These are phyloP conservation scores for Podarcis raffonei DNA, from an alignment of 2,113 vertebrate genomes.

Conservation along the genomic window DNA sequence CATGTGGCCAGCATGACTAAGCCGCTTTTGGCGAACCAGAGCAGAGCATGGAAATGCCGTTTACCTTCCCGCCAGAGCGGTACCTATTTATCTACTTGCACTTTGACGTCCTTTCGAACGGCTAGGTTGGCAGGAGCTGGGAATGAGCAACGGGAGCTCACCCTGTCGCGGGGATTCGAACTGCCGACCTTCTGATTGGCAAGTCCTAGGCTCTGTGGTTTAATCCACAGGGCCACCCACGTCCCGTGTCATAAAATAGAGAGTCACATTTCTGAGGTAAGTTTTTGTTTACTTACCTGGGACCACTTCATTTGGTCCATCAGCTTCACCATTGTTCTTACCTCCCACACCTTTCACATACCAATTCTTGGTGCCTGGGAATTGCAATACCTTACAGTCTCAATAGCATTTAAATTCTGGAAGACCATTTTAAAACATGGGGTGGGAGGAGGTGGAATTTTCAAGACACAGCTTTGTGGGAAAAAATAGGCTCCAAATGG, in stretches of 20 bases:
- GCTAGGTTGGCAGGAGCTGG: no score
- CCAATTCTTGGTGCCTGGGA: neutral
- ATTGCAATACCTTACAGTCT: neutral
- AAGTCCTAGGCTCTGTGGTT: no score
- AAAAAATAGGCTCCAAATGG: neutral
- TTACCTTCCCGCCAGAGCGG: no score
- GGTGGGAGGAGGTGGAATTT: neutral
- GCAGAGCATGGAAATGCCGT: no score
- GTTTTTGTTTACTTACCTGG: neutral
- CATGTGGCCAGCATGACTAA: no score
- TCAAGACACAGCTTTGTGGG: neutral
- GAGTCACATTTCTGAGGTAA: neutral
- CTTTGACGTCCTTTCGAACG: no score
- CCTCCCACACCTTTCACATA: neutral
- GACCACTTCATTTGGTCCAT: neutral
- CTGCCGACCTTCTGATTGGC: no score
- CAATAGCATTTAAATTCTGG: neutral
- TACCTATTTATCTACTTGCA: no score
- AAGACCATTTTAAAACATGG: neutral
- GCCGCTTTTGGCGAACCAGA: no score
- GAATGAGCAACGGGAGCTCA: no score
- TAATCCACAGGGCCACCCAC: no score
- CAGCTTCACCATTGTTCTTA: neutral
- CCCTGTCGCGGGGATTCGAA: rapidly evolving
- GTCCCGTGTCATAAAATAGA: neutral